Base-by-base conservation (phyloP, 2,797 vertebrate genomes). In the Pangasius larnaudii region DNA sequence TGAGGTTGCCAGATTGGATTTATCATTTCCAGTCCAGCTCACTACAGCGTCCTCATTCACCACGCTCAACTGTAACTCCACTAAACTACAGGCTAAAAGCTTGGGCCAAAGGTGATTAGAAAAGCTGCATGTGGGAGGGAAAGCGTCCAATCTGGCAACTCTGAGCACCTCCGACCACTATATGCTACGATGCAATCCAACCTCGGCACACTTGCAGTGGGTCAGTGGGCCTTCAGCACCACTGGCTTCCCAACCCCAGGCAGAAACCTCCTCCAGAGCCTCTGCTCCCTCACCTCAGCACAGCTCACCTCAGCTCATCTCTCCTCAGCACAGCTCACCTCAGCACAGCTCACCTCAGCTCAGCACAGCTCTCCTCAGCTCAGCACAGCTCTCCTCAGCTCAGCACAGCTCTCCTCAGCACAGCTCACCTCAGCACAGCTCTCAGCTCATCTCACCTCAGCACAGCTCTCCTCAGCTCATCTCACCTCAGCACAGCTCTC, bases 71-170 rank as follows among this genome's bases (percentile, higher is more conserved):
- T 61, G 22, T n/a, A 42, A 46, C 58, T 42, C 51, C 16, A 13
- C 33, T 63, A 30, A 65, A 83, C 27, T 22, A 49, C 16, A 65
- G 1, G 27, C 14, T 18, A 11, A 30, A 9, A 5, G 18, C 9
- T 33, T 0, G 3, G 9, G 81, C 24, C 42, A 84, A 33, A 65
- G 42, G 42, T 67, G 61, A 61, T 63, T n/a, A n/a, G 7, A 84
- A 33, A 42, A 1, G 4, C 13, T 16, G 72, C 59, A 46, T 59
- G 67, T 19, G 3, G 0, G 36, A 74, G 53, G 49, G 24, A 42
- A 85, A 10, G 0, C 3, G 33, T 36, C 65, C 49, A 85, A 72
- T 85, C 84, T 85, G 89, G 86, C 87, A 89, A 89, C 78, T 85
- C 65, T 13, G 49, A 85, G 72, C 63, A 85, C 53, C 46, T 85